Evolutionary conservation across 1,140 invertebrate genomes (phyloP), one percentile per base, ranked within the genome.

Genomic region (Nasonia giraulti): DNA sequence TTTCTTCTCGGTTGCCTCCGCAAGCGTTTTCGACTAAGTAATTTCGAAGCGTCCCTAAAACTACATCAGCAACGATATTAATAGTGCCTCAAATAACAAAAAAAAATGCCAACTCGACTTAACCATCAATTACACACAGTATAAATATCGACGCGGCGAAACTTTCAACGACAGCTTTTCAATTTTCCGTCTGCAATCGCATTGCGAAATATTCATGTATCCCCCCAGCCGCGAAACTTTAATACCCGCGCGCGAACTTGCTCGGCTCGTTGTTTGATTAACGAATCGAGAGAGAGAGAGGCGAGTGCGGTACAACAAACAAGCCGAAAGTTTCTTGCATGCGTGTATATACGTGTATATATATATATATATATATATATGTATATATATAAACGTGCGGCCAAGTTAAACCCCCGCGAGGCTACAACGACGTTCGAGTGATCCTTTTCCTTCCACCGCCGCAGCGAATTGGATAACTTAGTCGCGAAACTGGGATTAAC

Each of bases 401-500:
- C 44, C 5, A 84, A 79, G 89, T 89, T 88, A 88, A 89, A 87
- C 88, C 17, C 84, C 85, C 85, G 85, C n/a, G 55, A 27, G 77
- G 11, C 5, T 44, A 86, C 84, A 87, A 88, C 89, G 88, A 88
- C 86, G 85, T 88, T 88, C 86, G 55, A 82, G 86, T 3, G 75
- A 88, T 87, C 69, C 77, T 89, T 89, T 88, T 89, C 86, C 89
- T 88, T 89, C 75, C 20, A 4, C 55, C 75, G 33, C 66, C 75
- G 33, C 66, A n/a, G 44, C 81, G 78, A 87, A 89, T 87, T 89
- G 87, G 84, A 81, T 86, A 87, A 87, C 73, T 87, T 86, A 81
- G 80, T 89, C 88, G 86, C 86, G 77, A 87, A 89, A 89, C 88
- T 89, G 86, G 86, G 86, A 89, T 88, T 87, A 88, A 89, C 88